Percentiles rank a stretch among this genome's conserved stretches.
phyloP scores from a whole-genome alignment of 2,888 invertebrate species.

The Frankliniella intonsa region DNA sequence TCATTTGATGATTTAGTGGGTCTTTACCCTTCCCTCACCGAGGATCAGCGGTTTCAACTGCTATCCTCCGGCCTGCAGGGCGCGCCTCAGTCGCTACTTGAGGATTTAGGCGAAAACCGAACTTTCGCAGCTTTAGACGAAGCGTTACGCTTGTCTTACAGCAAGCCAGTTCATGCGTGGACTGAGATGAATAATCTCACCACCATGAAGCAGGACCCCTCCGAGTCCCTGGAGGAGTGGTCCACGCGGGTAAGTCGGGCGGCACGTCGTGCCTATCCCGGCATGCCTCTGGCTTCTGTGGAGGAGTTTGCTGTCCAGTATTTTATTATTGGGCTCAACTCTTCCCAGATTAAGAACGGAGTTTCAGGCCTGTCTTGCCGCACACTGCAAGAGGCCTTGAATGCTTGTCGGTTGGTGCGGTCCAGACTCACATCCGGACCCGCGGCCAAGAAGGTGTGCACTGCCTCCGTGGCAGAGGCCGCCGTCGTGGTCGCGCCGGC shows the following conservation, averaged over 20 bases:
- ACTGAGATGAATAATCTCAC: neutral
- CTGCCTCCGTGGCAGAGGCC: neutral
- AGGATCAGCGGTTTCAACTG: neutral
- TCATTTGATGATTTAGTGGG: neutral
- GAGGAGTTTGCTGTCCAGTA: neutral
- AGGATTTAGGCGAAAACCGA: neutral
- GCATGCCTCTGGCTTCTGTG: neutral
- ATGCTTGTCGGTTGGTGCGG: neutral
- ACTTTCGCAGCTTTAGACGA: neutral
- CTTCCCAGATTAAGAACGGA: neutral
- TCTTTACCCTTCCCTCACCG: neutral
- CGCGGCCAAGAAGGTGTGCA: neutral
- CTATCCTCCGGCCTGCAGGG: neutral
- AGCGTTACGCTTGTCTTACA: neutral
- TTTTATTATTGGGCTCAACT: neutral
- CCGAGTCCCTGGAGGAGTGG: neutral
- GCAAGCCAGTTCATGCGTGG: neutral
- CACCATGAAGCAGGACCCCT: neutral
- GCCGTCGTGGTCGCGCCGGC: neutral
- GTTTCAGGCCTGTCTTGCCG: neutral
- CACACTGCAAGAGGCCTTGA: neutral
- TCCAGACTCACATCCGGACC: neutral
- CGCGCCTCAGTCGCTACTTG: neutral
- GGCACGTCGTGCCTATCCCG: neutral
- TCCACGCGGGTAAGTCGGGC: neutral